Evolutionary conservation across 2,797 vertebrate genomes (phyloP).

Genomic region (Gambusia yucatana): DNA sequence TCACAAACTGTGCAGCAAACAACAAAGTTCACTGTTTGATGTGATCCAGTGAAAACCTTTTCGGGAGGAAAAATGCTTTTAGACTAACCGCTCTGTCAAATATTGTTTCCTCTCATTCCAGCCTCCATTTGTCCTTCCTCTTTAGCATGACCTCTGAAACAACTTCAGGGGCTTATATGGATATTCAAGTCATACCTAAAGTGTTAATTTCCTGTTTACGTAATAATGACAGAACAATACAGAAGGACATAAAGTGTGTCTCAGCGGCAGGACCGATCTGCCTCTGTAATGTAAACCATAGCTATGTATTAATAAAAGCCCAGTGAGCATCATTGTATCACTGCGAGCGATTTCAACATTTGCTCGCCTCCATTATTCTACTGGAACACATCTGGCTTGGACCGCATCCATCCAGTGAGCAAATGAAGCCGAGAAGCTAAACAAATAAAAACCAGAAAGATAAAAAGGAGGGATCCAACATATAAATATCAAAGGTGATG

Average conservation of each 20-base stretch:
- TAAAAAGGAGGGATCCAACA: background rate
- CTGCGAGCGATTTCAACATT: slow-evolving; percentile 60
- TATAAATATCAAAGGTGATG: background rate
- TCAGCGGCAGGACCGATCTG: slow-evolving; percentile 8
- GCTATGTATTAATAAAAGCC: slow-evolving; percentile 38
- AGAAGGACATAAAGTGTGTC: slow-evolving; percentile 14
- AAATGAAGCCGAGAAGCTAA: slow-evolving; percentile 29
- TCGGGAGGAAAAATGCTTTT: slow-evolving; percentile 24
- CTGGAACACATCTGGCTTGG: slow-evolving; percentile 48
- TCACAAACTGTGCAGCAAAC: slow-evolving; percentile 2
- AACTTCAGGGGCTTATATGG: slow-evolving; percentile 8
- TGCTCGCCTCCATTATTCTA: slow-evolving; percentile 46
- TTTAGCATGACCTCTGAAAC: slow-evolving; percentile 36
- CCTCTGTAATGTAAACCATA: slow-evolving; percentile 43
- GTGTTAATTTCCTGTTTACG: slow-evolving; percentile 23
- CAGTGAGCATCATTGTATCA: slow-evolving; percentile 39
- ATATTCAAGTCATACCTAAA: slow-evolving; percentile 16
- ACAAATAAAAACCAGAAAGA: background rate
- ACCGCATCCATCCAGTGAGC: slow-evolving; percentile 26
- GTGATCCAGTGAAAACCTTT: slow-evolving; percentile 43
- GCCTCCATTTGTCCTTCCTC: slow-evolving; percentile 15
- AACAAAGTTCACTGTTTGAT: slow-evolving; percentile 50
- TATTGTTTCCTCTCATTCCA: background rate
- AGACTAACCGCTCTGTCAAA: slow-evolving; percentile 34
- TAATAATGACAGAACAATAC: background rate